Percentiles rank a stretch among this genome's conserved stretches.
Conservation (phyloP, 2,888 invertebrate species). For the Agrypnus murinus region DNA sequence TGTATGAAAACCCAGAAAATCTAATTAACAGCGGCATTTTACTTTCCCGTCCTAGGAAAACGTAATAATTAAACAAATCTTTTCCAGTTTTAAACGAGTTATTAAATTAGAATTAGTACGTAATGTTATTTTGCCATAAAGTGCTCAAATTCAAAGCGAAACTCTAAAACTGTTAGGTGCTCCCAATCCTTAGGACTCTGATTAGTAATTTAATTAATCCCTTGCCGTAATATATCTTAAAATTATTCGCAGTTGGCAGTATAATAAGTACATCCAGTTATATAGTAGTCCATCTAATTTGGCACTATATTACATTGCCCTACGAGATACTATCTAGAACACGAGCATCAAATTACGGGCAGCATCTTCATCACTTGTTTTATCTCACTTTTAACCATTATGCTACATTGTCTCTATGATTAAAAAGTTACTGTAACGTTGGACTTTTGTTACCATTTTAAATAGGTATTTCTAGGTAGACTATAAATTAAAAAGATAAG, state of each 20-base stretch:
- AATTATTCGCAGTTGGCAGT: constrained; percentile 25
- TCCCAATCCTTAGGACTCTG: constrained; percentile 11
- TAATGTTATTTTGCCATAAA: background rate
- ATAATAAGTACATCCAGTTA: constrained; percentile 20
- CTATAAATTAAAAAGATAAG: background rate
- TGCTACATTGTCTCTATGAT: background rate
- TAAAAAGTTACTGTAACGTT: too few relatives aligned
- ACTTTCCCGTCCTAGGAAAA: too few relatives aligned
- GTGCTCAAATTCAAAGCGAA: constrained; percentile 13
- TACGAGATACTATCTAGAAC: constrained; percentile 13
- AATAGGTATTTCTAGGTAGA: background rate
- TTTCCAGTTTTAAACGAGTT: background rate
- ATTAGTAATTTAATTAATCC: constrained; percentile 28
- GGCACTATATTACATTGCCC: constrained; percentile 6
- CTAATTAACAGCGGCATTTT: too few relatives aligned
- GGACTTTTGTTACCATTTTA: too few relatives aligned
- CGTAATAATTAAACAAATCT: too few relatives aligned
- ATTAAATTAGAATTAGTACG: constrained; percentile 5
- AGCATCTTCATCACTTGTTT: constrained; percentile 8
- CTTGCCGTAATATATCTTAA: constrained; percentile 17
- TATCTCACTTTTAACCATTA: constrained; percentile 13
- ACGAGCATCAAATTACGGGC: constrained; percentile 10
- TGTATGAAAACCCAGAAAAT: too few relatives aligned
- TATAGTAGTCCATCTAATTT: constrained; percentile 4
- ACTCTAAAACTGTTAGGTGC: constrained; percentile 10